Evolutionary conservation across 1,140 invertebrate genomes (phyloP).

Genomic region (Triops longicaudatus): DNA sequence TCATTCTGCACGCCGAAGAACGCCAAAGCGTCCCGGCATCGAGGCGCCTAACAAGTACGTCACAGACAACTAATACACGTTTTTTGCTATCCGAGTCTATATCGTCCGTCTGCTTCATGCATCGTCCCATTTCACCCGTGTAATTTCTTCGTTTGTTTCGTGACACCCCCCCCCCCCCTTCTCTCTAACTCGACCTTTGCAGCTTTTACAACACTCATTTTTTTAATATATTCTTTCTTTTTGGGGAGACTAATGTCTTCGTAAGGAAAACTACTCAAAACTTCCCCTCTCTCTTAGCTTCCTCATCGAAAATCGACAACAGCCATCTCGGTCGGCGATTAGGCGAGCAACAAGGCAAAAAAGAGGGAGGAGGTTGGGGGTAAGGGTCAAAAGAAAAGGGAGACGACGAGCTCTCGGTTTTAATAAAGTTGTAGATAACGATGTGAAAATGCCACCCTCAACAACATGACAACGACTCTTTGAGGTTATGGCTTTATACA

Average conservation of each 20-base stretch:
- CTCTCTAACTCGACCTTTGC: neutral
- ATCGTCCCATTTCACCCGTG: slow-evolving; percentile 5
- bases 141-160: neutral
- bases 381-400: neutral
- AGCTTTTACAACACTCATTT: neutral
- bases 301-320: neutral
- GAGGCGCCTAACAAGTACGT: slow-evolving; percentile 9
- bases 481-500: neutral
- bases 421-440: neutral
- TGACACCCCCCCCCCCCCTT: neutral
- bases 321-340: neutral
- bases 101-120: neutral
- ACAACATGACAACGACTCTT: neutral
- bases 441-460: neutral
- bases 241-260: neutral
- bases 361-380: neutral
- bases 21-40: slow-evolving; percentile 4
- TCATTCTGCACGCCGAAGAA: neutral
- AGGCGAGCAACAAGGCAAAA: neutral
- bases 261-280: neutral
- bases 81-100: neutral
- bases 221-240: neutral
- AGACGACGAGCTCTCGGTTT: neutral
- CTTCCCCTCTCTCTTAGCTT: neutral
- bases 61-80: slow-evolving; percentile 4